These are phyloP conservation scores for Chymomyza costata DNA, from an alignment of 1,140 invertebrate genomes.

Conservation along the genomic window DNA sequence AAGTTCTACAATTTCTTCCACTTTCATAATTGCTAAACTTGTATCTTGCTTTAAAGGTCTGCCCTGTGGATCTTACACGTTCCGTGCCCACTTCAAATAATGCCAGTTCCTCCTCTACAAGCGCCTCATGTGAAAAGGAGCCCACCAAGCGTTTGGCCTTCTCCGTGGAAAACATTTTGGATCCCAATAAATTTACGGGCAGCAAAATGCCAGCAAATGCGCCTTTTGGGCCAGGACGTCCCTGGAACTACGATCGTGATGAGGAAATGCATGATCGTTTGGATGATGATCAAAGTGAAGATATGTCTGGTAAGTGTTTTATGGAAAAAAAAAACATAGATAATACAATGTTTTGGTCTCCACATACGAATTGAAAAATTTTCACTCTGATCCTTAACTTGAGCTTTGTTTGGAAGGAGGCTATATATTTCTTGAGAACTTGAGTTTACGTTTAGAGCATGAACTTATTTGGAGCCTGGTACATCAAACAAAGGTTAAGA, in stretches of 20 bases:
- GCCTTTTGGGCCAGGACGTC: slow-evolving; percentile 56
- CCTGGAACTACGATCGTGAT: slow-evolving; percentile 77
- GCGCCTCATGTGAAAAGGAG: slow-evolving; percentile 59
- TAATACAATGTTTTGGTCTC: too few relatives aligned
- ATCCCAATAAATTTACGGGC: slow-evolving; percentile 92
- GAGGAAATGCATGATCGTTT: slow-evolving; percentile 69
- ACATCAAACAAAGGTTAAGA: too few relatives aligned
- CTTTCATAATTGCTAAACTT: neutral
- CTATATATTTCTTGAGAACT: too few relatives aligned
- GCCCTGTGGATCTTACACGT: slow-evolving; percentile 74
- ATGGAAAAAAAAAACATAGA: too few relatives aligned
- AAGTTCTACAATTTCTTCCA: neutral
- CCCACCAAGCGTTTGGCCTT: slow-evolving; percentile 81
- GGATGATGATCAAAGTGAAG: slow-evolving; percentile 74
- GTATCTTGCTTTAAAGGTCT: slow-evolving; percentile 52
- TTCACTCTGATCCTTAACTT: too few relatives aligned
- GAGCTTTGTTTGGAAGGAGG: too few relatives aligned
- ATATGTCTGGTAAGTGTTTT: too few relatives aligned
- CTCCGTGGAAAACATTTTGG: slow-evolving; percentile 93
- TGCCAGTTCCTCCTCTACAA: slow-evolving; percentile 48
- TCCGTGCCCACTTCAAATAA: slow-evolving; percentile 49
- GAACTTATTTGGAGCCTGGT: too few relatives aligned
- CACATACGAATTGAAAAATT: too few relatives aligned
- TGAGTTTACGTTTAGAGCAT: too few relatives aligned
- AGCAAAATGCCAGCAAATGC: slow-evolving; percentile 43